These are phyloP conservation scores for Elysia chlorotica DNA, from an alignment of 1,140 invertebrate genomes.

Conservation along the genomic window DNA sequence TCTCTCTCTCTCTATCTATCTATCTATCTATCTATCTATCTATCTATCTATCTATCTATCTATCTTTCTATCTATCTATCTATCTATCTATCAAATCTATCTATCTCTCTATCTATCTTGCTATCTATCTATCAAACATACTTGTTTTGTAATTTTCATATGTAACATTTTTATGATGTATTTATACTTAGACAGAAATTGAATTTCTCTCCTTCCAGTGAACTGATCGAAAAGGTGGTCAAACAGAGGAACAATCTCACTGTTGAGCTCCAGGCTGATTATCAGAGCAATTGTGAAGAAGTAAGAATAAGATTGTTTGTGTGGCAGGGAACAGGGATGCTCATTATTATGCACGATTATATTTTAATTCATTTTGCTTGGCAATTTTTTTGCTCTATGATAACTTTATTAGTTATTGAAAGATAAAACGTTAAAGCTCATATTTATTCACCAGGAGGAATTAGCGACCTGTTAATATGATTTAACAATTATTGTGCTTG, in stretches of 20 bases:
- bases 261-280: constrained; percentile 24
- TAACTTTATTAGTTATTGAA: too few relatives aligned
- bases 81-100: not conserved
- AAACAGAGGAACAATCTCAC: constrained; percentile 33
- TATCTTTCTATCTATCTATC: not conserved
- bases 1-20: not conserved
- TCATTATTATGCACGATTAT: not conserved
- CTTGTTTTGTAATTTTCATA: too few relatives aligned
- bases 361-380: not conserved
- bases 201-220: constrained; percentile 29
- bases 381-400: too few relatives aligned
- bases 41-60: not conserved
- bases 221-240: constrained; percentile 38
- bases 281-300: constrained; percentile 39
- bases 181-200: not conserved
- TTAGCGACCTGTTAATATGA: not conserved
- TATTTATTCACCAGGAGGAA: too few relatives aligned
- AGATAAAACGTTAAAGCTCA: too few relatives aligned
- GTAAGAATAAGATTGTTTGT: constrained; percentile 14
- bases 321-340: not conserved
- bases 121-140: too few relatives aligned
- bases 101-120: not conserved
- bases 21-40: not conserved
- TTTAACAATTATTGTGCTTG: not conserved
- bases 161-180: not conserved